Evolutionary conservation across 2,113 vertebrate genomes (phyloP).

Genomic region (Barnardius zonarius): DNA sequence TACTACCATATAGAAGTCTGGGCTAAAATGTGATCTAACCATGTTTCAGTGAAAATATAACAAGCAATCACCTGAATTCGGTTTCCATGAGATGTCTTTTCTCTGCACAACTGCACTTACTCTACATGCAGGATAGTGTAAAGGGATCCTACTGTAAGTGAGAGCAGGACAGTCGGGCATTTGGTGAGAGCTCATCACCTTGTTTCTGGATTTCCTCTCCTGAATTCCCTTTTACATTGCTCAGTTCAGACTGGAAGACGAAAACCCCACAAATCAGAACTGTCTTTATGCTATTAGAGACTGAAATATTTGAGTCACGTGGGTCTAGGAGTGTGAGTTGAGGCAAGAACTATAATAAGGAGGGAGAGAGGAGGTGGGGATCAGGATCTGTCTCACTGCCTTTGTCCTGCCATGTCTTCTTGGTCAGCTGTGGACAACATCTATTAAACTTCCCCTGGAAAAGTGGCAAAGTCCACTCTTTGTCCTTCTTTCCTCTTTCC

Average conservation of each 20-base stretch:
- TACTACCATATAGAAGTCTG: not conserved
- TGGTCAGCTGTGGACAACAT: not conserved
- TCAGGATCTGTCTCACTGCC: not conserved
- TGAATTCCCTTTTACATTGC: not conserved
- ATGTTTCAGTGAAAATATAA: not conserved
- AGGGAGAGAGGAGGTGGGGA: not conserved
- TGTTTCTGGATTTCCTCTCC: not conserved
- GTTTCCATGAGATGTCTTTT: not conserved
- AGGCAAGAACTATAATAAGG: not conserved
- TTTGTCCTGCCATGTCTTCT: not conserved
- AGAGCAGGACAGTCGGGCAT: not conserved
- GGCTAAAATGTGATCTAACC: not conserved
- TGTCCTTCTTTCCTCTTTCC: not conserved
- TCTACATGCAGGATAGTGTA: not conserved
- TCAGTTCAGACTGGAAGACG: not conserved
- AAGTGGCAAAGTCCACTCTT: not conserved
- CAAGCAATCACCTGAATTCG: not conserved
- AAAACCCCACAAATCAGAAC: not conserved
- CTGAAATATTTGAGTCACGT: not conserved
- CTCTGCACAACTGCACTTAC: not conserved
- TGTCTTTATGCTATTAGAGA: not conserved
- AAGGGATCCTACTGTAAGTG: not conserved
- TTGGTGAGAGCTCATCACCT: not conserved
- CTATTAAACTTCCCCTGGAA: not conserved
- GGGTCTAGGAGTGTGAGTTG: not conserved